Evolutionary conservation across 1,140 invertebrate genomes (phyloP).

Genomic region (Eurosta solidaginis): DNA sequence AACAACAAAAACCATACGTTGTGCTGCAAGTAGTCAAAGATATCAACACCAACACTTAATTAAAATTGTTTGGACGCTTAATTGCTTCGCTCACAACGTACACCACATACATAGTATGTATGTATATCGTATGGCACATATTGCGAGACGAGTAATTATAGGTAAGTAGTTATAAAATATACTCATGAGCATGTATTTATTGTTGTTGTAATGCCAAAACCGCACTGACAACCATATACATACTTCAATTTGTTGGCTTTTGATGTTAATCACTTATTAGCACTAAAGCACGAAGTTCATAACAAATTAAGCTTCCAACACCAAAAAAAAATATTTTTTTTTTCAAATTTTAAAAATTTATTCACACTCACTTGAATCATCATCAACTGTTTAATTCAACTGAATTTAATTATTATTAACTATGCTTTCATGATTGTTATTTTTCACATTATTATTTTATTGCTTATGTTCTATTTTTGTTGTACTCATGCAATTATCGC

Average conservation of each 20-base stretch:
- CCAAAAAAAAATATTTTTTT: neutral
- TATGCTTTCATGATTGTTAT: neutral
- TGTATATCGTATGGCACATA: no score
- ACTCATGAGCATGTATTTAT: neutral
- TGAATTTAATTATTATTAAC: neutral
- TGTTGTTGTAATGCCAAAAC: slow-evolving; percentile 27
- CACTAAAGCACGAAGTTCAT: neutral
- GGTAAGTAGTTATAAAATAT: no score
- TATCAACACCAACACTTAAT: slow-evolving; percentile 47
- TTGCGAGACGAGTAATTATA: slow-evolving; percentile 48
- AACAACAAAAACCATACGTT: neutral
- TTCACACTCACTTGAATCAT: neutral
- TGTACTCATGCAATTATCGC: neutral
- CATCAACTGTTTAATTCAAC: neutral
- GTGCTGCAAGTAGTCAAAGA: neutral
- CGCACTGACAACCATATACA: slow-evolving; percentile 37
- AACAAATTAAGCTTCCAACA: neutral
- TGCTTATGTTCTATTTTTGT: neutral
- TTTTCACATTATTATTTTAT: neutral
- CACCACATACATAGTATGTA: slow-evolving; percentile 41
- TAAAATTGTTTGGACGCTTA: slow-evolving; percentile 52
- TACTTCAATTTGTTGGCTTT: slow-evolving; percentile 32
- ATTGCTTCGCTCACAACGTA: slow-evolving; percentile 38
- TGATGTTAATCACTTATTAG: neutral
- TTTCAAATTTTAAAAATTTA: neutral